Evolutionary conservation across 2,888 invertebrate genomes (phyloP), one percentile per base, ranked within the genome.

Genomic region (Lydus trimaculatus): DNA sequence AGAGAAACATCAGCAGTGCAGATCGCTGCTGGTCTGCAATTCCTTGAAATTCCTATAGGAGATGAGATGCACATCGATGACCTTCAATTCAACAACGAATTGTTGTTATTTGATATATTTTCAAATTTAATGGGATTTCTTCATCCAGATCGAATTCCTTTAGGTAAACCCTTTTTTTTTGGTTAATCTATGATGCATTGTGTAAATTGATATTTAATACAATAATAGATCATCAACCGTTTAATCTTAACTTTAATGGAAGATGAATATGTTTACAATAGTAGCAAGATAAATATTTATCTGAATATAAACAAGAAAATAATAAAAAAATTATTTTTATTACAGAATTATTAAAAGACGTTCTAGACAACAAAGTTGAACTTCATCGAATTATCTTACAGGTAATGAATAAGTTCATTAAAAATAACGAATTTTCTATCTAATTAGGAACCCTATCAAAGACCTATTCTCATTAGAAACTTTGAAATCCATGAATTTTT

Each of bases 71-170:
- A 83, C 80, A 85, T 87, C 79, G 79, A 84, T 31, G 84, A 83
- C 60, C 85, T 91, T 75, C 87, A 88, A 79, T 84, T 91, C 70
- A 88, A 90, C 68, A 87, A 89, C 69, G 89, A 90, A 73, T 87
- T 89, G 81, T 88, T 90, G 80, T 85, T 89, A 74, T 91, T 91
- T 82, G 86, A 87, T 77, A 89, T 90, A 81, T 87, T 91, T 80
- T 88, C 91, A 13, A 83, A 85, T 69, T 88, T 91, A 81, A 88
- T 91, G 80, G 87, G 87, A 74, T 83, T 89, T 79, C 87, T 92
- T 79, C 89, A 91, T 82, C 91, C 91, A 4, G 87, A 88, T 78
- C 88, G 90, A 75, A 89, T 91, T 84, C 91, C 91, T 70, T 83
- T 88, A 66, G 91, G 91, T 92, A 84, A 89, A 87, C 84, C 58